phyloP scores from a whole-genome alignment of 1,140 invertebrate species.

The Scaptomyza montana region DNA sequence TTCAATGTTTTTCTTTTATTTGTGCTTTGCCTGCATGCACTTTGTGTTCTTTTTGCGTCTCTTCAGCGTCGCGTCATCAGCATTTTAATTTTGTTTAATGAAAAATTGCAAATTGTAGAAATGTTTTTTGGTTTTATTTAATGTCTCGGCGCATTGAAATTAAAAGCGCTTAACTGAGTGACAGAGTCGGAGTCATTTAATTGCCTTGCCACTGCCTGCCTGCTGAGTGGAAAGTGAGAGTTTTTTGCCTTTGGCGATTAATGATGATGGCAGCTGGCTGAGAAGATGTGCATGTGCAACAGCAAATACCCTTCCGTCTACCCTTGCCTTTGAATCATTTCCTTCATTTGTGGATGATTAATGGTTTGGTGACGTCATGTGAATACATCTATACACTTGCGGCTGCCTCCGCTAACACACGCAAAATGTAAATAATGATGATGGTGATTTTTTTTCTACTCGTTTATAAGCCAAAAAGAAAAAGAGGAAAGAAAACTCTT shows the following conservation, averaged over 20 bases:
- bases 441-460: conserved; percentile 16
- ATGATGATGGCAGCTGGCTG: conserved; percentile 10
- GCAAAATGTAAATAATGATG: conserved; percentile 43
- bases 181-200: conserved; percentile 61
- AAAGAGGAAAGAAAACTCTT: conserved; percentile 12
- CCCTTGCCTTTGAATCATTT: conserved; percentile 4
- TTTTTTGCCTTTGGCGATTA: conserved; percentile 39
- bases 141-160: conserved; percentile 28
- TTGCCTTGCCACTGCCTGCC: conserved; percentile 32
- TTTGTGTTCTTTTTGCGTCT: conserved; percentile 41
- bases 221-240: conserved; percentile 65
- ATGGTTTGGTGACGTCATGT: conserved; percentile 46
- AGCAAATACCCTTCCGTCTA: background rate
- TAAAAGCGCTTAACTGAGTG: conserved; percentile 34
- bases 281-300: conserved; percentile 46
- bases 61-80: conserved; percentile 52
- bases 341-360: conserved; percentile 36
- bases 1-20: conserved; percentile 27
- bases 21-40: conserved; percentile 3
- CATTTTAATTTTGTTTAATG: conserved; percentile 77
- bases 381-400: conserved; percentile 17
- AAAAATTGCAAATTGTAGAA: conserved; percentile 63
- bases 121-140: conserved; percentile 19
- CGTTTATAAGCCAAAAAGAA: conserved; percentile 19
- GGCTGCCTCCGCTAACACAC: conserved; percentile 8